Conservation (phyloP, 2,797 vertebrate species). For the Phataginus tricuspis region DNA sequence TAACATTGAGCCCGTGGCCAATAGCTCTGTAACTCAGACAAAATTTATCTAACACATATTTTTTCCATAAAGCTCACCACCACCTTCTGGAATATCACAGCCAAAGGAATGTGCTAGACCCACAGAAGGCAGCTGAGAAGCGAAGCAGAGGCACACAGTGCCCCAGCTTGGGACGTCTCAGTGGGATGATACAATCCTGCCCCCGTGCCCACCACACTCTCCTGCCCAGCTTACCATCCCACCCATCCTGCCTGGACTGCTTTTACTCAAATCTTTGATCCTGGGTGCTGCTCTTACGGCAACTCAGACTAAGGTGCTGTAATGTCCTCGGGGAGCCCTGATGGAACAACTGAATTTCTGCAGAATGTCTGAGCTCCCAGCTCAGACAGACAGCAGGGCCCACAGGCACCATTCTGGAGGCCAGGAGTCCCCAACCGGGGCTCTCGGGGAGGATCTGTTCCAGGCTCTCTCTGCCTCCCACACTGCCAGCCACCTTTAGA, state of each 20-base stretch:
- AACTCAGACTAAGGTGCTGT: neutral
- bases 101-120: neutral
- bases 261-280: too few species aligned
- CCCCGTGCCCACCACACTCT: too few species aligned
- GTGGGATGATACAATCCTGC: too few species aligned
- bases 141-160: rapidly evolving
- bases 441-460: neutral
- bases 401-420: rapidly evolving
- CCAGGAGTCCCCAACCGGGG: neutral
- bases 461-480: rapidly evolving
- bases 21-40: too few species aligned
- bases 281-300: neutral
- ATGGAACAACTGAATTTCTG: neutral
- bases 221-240: too few species aligned
- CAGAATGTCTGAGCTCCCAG: neutral
- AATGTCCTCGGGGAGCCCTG: neutral
- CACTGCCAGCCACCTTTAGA: too few species aligned
- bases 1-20: neutral
- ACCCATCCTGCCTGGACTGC: too few species aligned
- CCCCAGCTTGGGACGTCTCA: too few species aligned
- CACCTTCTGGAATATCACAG: neutral
- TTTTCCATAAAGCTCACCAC: rapidly evolving
- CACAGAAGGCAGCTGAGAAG: neutral
- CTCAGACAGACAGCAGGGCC: neutral
- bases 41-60: rapidly evolving